Evolutionary conservation across 1,140 invertebrate genomes (phyloP).

Genomic region (Drosophila biarmipes): DNA sequence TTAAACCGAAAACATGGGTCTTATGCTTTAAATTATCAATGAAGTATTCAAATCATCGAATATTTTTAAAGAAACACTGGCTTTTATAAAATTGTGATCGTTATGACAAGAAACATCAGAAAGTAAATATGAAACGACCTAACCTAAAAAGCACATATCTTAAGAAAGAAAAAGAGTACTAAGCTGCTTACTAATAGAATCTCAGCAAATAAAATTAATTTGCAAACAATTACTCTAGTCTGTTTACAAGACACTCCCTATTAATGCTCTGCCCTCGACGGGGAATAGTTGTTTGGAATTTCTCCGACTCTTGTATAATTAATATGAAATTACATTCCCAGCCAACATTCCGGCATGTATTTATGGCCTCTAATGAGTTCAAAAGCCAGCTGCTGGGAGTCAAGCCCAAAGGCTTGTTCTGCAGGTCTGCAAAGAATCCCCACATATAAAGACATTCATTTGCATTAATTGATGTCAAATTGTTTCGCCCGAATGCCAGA

Average conservation of each 20-base stretch:
- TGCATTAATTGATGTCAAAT: constrained; percentile 61
- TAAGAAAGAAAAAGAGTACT: too few relatives aligned
- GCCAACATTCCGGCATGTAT: constrained; percentile 24
- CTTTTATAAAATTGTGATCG: too few relatives aligned
- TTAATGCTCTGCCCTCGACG: background rate
- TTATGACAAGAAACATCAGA: too few relatives aligned
- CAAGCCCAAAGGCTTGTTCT: background rate
- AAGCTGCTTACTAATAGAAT: background rate
- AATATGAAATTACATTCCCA: constrained; percentile 42
- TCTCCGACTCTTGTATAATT: constrained; percentile 20
- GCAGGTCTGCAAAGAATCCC: constrained; percentile 22
- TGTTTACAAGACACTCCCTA: background rate
- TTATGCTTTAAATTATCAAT: too few relatives aligned
- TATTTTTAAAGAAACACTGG: too few relatives aligned
- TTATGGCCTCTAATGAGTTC: constrained; percentile 33
- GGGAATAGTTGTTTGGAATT: constrained; percentile 1
- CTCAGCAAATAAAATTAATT: background rate
- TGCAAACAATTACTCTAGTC: background rate
- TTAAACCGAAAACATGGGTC: too few relatives aligned
- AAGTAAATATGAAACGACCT: too few relatives aligned
- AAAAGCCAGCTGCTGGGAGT: constrained; percentile 22
- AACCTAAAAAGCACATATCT: too few relatives aligned
- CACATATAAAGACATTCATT: constrained; percentile 55
- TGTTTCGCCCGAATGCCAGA: constrained; percentile 49
- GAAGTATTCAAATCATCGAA: too few relatives aligned